Base-by-base conservation (phyloP, 2,888 invertebrate genomes). In the Acheta domesticus region DNA sequence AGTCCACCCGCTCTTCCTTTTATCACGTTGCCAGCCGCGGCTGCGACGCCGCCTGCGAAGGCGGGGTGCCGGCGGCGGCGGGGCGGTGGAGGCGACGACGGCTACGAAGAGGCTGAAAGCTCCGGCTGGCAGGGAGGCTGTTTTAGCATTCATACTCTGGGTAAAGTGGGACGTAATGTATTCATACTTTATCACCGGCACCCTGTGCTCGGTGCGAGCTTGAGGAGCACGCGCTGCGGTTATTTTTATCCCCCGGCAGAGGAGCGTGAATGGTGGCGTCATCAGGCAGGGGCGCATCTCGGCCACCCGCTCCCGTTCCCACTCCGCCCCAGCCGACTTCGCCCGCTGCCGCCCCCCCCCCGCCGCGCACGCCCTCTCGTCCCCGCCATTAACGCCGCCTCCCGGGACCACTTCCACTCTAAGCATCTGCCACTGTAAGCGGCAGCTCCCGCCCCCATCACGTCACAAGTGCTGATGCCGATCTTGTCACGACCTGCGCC, bases 121-220 rank as follows among this genome's bases (percentile, higher is more conserved):
- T 36, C 36, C 36, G 36, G 36, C 36, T 36, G 36, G 36, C 36
- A 36, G 62, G 62, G n/a, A 62, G 62, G n/a, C 62, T 62, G 62
- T 62, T 62, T 62, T 62, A 62, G 62, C 62, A 62, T 62, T 62
- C 62, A 62, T 62, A 62, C 62, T 62, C 62, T 62, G 62, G n/a
- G 62, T 62, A 62, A 62, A 62, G 62, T 62, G 62, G 62, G n/a
- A n/a, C 62, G 62, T 62, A 62, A 62, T 62, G 62, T 62, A 62
- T 62, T 62, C 62, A 62, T 62, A 62, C 62, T 62, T 62, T 62
- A 62, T 62, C 62, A 62, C 62, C 62, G 62, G 62, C 62, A 62
- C 62, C 62, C 62, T 62, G 62, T 62, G 62, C 62, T 62, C 62
- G 4, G 14, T 62, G 16, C 62, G 62, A 14, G 62, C 62, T 11